Conservation (phyloP, 1,140 invertebrate genomes). For the Glossosoma conforme region DNA sequence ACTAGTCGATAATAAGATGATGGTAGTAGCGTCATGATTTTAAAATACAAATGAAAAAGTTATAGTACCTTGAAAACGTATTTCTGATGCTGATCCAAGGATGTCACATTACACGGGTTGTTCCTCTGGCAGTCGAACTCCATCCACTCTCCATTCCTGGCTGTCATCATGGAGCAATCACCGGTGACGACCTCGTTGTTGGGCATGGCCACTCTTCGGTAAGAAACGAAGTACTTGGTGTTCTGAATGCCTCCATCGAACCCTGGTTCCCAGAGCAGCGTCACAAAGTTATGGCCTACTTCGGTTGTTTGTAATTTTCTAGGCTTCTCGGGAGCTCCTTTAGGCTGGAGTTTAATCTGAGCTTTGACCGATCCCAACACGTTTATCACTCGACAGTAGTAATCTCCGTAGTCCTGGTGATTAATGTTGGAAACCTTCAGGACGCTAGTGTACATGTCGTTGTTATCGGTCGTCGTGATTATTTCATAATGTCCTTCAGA, state of each 20-base stretch:
- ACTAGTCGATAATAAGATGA: no score
- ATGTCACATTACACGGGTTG: slow-evolving; percentile 82
- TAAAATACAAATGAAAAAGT: no score
- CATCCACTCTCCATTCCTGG: slow-evolving; percentile 62
- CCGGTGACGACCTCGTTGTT: slow-evolving; percentile 55
- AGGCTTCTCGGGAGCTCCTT: slow-evolving; percentile 80
- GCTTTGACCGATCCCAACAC: slow-evolving; percentile 68
- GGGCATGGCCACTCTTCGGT: slow-evolving; percentile 57
- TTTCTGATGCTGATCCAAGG: slow-evolving; percentile 75
- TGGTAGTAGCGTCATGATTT: slow-evolving; percentile 15
- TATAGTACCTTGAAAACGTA: slow-evolving; percentile 72
- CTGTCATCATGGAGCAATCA: slow-evolving; percentile 57
- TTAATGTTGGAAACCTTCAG: slow-evolving; percentile 71
- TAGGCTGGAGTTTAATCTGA: slow-evolving; percentile 73
- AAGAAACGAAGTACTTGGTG: slow-evolving; percentile 80
- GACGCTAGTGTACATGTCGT: slow-evolving; percentile 80
- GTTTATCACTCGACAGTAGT: slow-evolving; percentile 80
- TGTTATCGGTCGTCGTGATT: slow-evolving; percentile 70
- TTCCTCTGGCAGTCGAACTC: slow-evolving; percentile 77
- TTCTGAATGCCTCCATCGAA: slow-evolving; percentile 83
- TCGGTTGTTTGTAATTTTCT: slow-evolving; percentile 62
- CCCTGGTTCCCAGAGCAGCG: slow-evolving; percentile 77
- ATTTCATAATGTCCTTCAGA: slow-evolving; percentile 84
- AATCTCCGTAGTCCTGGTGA: slow-evolving; percentile 82
- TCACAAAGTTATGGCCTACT: slow-evolving; percentile 70